phyloP scores from a whole-genome alignment of 2,797 vertebrate genomes.

The Mareca penelope region DNA sequence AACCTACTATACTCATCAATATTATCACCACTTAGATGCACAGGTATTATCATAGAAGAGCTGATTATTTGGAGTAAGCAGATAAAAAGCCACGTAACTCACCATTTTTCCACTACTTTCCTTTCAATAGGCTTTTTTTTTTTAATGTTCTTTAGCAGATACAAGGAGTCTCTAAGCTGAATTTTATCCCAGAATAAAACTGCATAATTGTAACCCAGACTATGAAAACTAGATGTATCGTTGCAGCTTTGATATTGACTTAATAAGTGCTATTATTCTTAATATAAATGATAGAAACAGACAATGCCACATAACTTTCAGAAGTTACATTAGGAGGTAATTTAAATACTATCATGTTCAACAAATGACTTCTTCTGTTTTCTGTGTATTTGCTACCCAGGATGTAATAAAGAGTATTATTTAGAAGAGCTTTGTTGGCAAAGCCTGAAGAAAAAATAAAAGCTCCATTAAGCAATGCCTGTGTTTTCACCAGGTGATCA shows the following conservation, averaged over 20 bases:
- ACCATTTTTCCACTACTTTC: not conserved
- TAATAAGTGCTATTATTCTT: not conserved
- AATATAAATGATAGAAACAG: not conserved
- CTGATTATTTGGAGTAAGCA: not conserved
- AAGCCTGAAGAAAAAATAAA: conserved; percentile 11
- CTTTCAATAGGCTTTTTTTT: not conserved
- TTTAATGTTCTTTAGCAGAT: not conserved
- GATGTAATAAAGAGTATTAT: conserved; percentile 14
- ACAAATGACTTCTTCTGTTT: not conserved
- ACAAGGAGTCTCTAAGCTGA: not conserved
- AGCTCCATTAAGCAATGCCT: conserved; percentile 28
- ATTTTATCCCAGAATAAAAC: not conserved
- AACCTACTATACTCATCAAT: not conserved
- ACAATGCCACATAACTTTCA: not conserved
- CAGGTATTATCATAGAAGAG: not conserved
- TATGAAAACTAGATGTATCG: not conserved
- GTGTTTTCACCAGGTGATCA: conserved; percentile 43
- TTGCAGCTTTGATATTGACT: not conserved
- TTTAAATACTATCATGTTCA: not conserved
- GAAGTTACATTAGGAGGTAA: not conserved
- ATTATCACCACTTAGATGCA: not conserved
- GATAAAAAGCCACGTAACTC: not conserved
- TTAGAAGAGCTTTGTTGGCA: not conserved
- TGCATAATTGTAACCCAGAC: not conserved
- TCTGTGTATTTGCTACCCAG: not conserved